A percentile compares a stretch with the other conserved stretches of the same genome.
These are phyloP conservation scores for Euphydryas editha DNA, from an alignment of 2,888 invertebrate species.

Conservation along the genomic window DNA sequence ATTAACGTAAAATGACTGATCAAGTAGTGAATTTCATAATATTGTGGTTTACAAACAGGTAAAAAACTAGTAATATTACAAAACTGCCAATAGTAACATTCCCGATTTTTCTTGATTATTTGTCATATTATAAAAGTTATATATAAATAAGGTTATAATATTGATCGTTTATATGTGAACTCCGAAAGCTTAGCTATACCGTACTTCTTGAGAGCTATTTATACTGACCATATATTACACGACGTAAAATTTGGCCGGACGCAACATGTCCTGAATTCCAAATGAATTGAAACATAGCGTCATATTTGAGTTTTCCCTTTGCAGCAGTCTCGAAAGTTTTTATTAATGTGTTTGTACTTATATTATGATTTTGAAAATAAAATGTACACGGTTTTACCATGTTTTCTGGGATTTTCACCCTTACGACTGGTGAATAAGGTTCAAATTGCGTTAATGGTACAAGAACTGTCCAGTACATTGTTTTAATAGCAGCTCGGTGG, in stretches of 20 bases:
- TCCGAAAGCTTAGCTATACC: constrained; percentile 21
- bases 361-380: constrained; percentile 46
- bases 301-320: constrained; percentile 56
- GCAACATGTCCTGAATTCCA: constrained; percentile 62
- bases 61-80: no score
- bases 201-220: constrained; percentile 20
- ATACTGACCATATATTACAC: constrained; percentile 27
- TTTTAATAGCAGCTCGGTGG: constrained; percentile 29
- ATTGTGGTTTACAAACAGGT: no score
- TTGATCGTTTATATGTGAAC: constrained; percentile 16
- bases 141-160: background rate
- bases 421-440: background rate
- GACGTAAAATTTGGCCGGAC: constrained; percentile 48
- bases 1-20: no score
- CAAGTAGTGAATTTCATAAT: no score
- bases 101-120: background rate
- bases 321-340: constrained; percentile 54
- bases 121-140: background rate
- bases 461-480: constrained; percentile 12
- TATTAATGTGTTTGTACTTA: constrained; percentile 55
- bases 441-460: background rate
- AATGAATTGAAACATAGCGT: constrained; percentile 61
- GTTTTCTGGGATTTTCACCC: constrained; percentile 7
- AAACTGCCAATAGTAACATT: background rate
- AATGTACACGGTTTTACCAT: constrained; percentile 10